These are phyloP conservation scores for Sericinus montela DNA, from an alignment of 2,888 invertebrate genomes.

Conservation along the genomic window DNA sequence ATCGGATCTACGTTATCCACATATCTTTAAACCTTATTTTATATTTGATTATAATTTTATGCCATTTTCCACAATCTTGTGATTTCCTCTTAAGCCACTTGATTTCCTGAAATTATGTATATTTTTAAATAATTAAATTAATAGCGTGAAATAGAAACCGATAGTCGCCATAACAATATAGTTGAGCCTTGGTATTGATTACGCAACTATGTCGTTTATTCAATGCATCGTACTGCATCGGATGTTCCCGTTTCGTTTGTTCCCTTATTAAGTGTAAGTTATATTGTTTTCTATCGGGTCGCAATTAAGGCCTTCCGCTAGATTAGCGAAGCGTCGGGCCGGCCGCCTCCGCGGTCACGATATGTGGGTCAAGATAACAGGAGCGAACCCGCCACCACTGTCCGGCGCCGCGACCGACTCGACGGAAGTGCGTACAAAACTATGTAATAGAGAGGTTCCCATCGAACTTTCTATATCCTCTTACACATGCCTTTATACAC, in stretches of 20 bases:
- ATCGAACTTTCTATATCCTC: no score
- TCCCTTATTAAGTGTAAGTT: slow-evolving; percentile 17
- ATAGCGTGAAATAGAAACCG: no score
- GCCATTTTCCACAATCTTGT: no score
- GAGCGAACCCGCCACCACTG: slow-evolving; percentile 25
- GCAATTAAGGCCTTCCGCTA: slow-evolving; percentile 54
- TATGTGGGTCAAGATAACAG: slow-evolving; percentile 67
- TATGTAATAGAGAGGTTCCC: no score
- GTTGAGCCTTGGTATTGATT: not conserved
- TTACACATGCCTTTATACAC: no score
- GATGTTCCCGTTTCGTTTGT: not conserved
- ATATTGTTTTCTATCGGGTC: slow-evolving; percentile 33
- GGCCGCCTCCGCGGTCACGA: slow-evolving; percentile 55
- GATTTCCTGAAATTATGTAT: no score
- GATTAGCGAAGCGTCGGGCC: slow-evolving; percentile 37
- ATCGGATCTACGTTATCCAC: no score
- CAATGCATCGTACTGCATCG: slow-evolving; percentile 19
- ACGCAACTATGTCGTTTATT: slow-evolving; percentile 14
- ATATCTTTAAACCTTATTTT: no score
- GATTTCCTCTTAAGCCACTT: no score
- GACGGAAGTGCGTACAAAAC: not conserved
- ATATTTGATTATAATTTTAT: no score
- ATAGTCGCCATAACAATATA: no score
- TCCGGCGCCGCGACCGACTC: slow-evolving; percentile 11
- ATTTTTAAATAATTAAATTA: no score